A percentile compares a stretch with the other conserved stretches of the same genome.
Conservation (phyloP, 2,797 vertebrate genomes). For the Molossus molossus region DNA sequence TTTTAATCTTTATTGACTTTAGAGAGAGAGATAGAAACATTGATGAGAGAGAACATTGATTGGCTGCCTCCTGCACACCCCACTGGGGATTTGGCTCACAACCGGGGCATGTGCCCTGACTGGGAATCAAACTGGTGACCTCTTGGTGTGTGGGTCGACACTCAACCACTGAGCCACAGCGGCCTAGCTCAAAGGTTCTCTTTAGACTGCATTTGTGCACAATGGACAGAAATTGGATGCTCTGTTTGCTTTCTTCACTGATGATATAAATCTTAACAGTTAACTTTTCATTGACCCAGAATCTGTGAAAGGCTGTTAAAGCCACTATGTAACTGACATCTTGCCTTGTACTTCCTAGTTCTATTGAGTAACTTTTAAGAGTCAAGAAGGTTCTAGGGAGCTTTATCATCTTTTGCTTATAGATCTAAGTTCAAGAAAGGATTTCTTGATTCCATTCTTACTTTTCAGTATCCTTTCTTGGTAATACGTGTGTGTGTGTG, state of each 20-base stretch:
- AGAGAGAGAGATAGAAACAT: too few relatives aligned
- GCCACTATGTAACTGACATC: slow-evolving; percentile 28
- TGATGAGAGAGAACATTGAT: too few relatives aligned
- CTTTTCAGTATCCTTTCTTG: slow-evolving; percentile 65
- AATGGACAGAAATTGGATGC: slow-evolving; percentile 15
- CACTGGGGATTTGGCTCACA: too few relatives aligned
- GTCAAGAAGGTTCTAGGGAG: slow-evolving; percentile 33
- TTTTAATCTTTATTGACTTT: too few relatives aligned
- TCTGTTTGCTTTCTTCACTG: slow-evolving; percentile 67
- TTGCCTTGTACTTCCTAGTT: slow-evolving; percentile 57
- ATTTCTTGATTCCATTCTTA: slow-evolving; percentile 53
- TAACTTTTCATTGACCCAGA: slow-evolving; percentile 70
- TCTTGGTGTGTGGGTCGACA: too few relatives aligned
- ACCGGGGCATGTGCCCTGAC: too few relatives aligned
- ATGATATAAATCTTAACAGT: slow-evolving; percentile 66
- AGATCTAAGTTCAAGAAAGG: slow-evolving; percentile 29
- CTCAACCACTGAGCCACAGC: too few relatives aligned
- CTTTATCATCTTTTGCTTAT: slow-evolving; percentile 46
- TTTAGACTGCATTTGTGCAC: slow-evolving; percentile 48
- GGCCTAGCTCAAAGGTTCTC: neutral
- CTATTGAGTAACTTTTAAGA: slow-evolving; percentile 35
- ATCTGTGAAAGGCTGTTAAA: slow-evolving; percentile 69
- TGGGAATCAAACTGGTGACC: too few relatives aligned
- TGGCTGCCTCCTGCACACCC: too few relatives aligned
- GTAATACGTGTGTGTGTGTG: neutral